These are phyloP conservation scores for Drosophila setifemur DNA, from an alignment of 1,140 invertebrate genomes.

Conservation along the genomic window DNA sequence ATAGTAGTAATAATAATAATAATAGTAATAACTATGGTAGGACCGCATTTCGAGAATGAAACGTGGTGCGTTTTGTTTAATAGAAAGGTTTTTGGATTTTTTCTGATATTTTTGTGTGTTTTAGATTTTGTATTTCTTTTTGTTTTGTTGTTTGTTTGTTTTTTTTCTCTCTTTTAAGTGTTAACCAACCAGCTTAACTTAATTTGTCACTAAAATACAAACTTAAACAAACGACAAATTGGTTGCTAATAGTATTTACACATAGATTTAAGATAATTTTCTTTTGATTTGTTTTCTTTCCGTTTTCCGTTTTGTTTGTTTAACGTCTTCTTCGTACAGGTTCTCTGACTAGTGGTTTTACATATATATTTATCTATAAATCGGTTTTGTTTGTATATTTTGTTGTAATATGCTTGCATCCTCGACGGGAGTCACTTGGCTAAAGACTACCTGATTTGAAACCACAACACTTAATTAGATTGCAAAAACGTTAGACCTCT, in stretches of 20 bases:
- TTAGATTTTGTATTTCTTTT: no score
- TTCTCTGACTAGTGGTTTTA: slow-evolving; percentile 66
- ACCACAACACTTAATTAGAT: slow-evolving; percentile 69
- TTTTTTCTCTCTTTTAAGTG: slow-evolving; percentile 11
- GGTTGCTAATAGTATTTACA: slow-evolving; percentile 50
- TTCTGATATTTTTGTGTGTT: slow-evolving; percentile 5
- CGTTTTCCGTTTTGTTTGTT: slow-evolving; percentile 5
- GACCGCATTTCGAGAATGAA: slow-evolving; percentile 70
- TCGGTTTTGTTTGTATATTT: slow-evolving; percentile 24
- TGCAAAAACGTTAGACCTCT: slow-evolving; percentile 61
- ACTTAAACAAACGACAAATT: slow-evolving; percentile 50
- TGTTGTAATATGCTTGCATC: slow-evolving; percentile 29
- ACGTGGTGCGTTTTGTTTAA: slow-evolving; percentile 23
- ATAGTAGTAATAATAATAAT: slow-evolving; percentile 8
- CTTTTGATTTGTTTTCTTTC: slow-evolving; percentile 24
- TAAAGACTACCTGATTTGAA: slow-evolving; percentile 67
- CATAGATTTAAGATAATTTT: slow-evolving; percentile 33
- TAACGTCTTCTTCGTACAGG: slow-evolving; percentile 27
- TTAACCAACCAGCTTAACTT: slow-evolving; percentile 43
- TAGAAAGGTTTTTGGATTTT: slow-evolving; percentile 28
- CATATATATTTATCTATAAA: slow-evolving; percentile 25
- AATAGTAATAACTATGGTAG: not conserved
- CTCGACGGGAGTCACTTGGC: slow-evolving; percentile 31
- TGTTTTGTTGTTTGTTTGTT: not conserved
- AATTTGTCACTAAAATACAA: slow-evolving; percentile 56